Evolutionary conservation across 2,888 invertebrate genomes (phyloP).

Genomic region (Bellardia bayeri): DNA sequence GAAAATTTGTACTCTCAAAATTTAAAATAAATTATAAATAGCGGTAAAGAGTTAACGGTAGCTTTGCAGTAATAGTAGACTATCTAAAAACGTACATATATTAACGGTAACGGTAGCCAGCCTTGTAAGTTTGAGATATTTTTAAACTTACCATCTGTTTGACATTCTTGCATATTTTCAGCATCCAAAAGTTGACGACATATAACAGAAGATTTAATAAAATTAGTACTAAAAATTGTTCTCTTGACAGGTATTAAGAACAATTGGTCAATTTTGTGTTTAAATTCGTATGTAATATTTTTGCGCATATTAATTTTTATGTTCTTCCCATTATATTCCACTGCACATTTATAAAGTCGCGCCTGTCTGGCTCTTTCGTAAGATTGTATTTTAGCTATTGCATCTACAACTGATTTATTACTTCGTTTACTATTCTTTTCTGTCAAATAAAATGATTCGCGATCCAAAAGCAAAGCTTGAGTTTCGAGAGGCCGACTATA

Average conservation of each 20-base stretch:
- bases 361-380: conserved; percentile 84
- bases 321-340: conserved; percentile 76
- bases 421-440: conserved; percentile 50
- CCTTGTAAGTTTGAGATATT: not conserved
- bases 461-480: conserved; percentile 78
- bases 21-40: too few relatives aligned
- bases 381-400: conserved; percentile 83
- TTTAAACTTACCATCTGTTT: conserved; percentile 13
- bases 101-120: too few relatives aligned
- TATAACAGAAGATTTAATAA: conserved; percentile 74
- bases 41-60: too few relatives aligned
- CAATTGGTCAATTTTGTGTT: conserved; percentile 79
- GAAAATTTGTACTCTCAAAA: too few relatives aligned
- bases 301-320: conserved; percentile 70
- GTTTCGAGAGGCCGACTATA: conserved; percentile 83
- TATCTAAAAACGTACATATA: too few relatives aligned
- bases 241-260: conserved; percentile 81
- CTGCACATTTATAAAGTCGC: conserved; percentile 77
- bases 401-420: conserved; percentile 75
- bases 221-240: conserved; percentile 80
- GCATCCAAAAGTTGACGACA: not conserved
- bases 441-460: conserved; percentile 69
- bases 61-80: too few relatives aligned
- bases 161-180: not conserved
- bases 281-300: conserved; percentile 78